These are phyloP conservation scores for Aphelenchoides besseyi DNA, from an alignment of 1,140 invertebrate genomes.

Conservation along the genomic window DNA sequence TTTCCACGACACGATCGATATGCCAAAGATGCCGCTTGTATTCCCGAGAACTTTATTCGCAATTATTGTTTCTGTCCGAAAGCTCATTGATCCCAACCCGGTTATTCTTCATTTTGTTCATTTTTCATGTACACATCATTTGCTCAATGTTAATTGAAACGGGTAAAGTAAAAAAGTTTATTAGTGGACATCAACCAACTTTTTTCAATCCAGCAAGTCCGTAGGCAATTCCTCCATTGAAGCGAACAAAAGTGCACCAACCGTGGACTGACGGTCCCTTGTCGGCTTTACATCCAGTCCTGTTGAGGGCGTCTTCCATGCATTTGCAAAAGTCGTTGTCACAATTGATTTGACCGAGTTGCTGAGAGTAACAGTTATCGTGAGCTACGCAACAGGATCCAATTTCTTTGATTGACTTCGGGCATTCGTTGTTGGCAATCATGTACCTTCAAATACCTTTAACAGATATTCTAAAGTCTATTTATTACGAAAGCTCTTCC, in stretches of 20 bases:
- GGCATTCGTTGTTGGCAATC: neutral
- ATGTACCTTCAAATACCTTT: conserved; percentile 3
- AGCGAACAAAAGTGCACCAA: neutral
- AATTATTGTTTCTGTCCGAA: conserved; percentile 18
- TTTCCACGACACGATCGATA: conserved; percentile 23
- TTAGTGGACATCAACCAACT: neutral
- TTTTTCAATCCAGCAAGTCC: neutral
- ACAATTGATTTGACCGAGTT: neutral
- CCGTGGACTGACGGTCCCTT: neutral
- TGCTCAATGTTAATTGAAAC: neutral
- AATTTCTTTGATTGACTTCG: neutral
- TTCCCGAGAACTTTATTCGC: conserved; percentile 4
- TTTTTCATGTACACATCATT: neutral
- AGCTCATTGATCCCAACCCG: neutral
- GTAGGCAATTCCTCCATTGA: conserved; percentile 6
- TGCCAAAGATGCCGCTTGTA: conserved; percentile 2
- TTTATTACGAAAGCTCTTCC: neutral
- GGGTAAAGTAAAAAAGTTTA: neutral
- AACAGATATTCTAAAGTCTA: no score
- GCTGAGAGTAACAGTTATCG: neutral
- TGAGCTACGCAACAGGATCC: neutral
- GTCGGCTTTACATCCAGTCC: neutral
- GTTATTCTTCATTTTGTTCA: neutral
- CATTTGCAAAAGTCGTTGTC: conserved; percentile 4
- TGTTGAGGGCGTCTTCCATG: neutral